phyloP scores from a whole-genome alignment of 2,113 vertebrate species.

The Smithornis capensis region DNA sequence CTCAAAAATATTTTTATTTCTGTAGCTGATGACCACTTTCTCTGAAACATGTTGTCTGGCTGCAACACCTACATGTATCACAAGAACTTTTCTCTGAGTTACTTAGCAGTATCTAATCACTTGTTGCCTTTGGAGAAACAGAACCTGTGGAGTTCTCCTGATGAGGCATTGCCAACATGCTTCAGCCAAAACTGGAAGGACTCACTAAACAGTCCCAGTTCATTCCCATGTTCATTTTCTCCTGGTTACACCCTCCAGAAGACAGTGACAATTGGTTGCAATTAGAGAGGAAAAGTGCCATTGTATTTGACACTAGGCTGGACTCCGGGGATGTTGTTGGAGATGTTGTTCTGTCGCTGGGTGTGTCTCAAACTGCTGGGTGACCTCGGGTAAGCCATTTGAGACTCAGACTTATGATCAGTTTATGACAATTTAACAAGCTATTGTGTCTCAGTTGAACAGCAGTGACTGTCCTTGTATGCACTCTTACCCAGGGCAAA shows the following conservation, averaged over 20 bases:
- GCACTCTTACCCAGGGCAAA: constrained; percentile 53
- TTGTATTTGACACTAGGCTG: constrained; percentile 32
- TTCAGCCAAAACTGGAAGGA: not conserved
- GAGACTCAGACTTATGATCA: constrained; percentile 55
- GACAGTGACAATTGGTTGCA: constrained; percentile 36
- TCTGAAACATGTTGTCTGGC: not conserved
- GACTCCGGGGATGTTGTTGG: constrained; percentile 29
- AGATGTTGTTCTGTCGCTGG: constrained; percentile 40
- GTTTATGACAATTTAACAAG: constrained; percentile 65
- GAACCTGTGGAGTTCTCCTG: not conserved
- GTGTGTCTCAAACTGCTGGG: constrained; percentile 55
- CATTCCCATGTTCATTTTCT: constrained; percentile 11
- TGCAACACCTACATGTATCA: not conserved
- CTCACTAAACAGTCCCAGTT: not conserved
- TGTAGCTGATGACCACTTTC: not conserved
- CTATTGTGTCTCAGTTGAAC: constrained; percentile 63
- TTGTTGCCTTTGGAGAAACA: not conserved
- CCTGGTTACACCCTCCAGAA: constrained; percentile 1
- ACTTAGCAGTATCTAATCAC: not conserved
- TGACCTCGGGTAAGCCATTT: constrained; percentile 61
- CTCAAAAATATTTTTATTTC: not conserved
- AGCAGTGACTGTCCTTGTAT: constrained; percentile 54
- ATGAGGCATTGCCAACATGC: not conserved
- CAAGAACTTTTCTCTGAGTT: not conserved
- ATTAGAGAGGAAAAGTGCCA: constrained; percentile 48